These are phyloP conservation scores for Prosopocoilus inquinatus DNA, from an alignment of 2,888 invertebrate genomes.

Conservation along the genomic window DNA sequence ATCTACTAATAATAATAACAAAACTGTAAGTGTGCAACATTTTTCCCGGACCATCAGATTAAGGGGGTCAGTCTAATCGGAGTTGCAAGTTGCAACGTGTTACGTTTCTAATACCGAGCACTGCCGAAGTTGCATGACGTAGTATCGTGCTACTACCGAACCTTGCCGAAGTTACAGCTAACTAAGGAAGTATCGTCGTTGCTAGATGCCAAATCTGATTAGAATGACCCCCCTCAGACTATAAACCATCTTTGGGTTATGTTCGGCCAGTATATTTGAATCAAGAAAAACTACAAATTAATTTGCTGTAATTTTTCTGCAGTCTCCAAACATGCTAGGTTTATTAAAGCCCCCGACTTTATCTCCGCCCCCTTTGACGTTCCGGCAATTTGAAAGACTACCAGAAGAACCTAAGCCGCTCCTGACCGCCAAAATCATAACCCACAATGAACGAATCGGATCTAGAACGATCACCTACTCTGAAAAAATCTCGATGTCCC, in stretches of 20 bases:
- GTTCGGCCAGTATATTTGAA: no score
- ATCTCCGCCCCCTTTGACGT: slow-evolving; percentile 46
- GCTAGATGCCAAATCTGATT: no score
- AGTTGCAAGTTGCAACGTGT: no score
- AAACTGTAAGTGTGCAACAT: neutral
- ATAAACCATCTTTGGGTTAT: no score
- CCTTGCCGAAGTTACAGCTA: no score
- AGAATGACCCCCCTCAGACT: no score
- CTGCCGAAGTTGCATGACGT: no score
- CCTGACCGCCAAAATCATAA: slow-evolving; percentile 43
- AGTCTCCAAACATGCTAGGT: slow-evolving; percentile 58
- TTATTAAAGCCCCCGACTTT: slow-evolving; percentile 63
- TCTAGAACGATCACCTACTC: slow-evolving; percentile 48
- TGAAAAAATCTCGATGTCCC: slow-evolving; percentile 40
- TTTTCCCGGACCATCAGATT: no score
- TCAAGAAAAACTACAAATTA: neutral
- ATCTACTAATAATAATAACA: neutral
- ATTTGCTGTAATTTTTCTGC: neutral
- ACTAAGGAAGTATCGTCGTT: no score
- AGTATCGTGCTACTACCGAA: no score
- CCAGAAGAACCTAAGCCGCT: slow-evolving; percentile 34
- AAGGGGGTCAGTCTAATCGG: no score
- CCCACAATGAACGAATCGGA: slow-evolving; percentile 48
- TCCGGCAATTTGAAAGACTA: slow-evolving; percentile 45
- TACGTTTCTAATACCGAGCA: no score